Evolutionary conservation across 2,797 vertebrate species (phyloP).

Genomic region (Orientallactaga sibirica): DNA sequence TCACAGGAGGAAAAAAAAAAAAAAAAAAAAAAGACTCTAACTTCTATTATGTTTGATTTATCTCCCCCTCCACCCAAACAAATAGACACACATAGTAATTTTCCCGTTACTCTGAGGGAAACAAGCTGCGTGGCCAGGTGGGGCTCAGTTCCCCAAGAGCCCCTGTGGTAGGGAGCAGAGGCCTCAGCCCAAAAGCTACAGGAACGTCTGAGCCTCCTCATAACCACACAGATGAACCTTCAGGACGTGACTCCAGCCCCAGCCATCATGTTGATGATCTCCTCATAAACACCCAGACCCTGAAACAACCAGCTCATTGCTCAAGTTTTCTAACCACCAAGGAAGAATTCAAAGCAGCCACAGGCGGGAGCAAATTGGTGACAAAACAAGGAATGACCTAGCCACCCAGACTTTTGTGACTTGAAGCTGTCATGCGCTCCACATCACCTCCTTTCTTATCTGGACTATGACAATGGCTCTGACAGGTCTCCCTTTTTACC

Average conservation of each 20-base stretch:
- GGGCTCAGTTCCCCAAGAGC: not conserved
- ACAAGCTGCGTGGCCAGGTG: not conserved
- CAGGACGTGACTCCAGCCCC: not conserved
- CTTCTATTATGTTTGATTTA: not conserved
- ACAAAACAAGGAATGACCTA: not conserved
- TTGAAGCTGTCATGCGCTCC: not conserved
- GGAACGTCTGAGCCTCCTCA: not conserved
- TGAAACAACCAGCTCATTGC: not conserved
- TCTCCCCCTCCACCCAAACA: not conserved
- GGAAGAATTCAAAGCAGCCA: not conserved
- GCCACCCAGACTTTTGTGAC: not conserved
- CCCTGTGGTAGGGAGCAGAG: not conserved
- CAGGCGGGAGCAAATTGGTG: not conserved
- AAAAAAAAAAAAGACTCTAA: not conserved
- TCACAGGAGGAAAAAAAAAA: not conserved
- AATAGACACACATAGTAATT: not conserved
- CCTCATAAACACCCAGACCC: not conserved
- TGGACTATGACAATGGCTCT: not conserved
- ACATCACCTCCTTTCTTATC: conserved; percentile 1
- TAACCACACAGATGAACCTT: not conserved
- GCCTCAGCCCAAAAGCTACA: not conserved
- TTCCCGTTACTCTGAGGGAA: not conserved
- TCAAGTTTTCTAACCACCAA: not conserved
- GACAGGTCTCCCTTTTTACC: not conserved
- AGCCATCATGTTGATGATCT: not conserved